A percentile compares a stretch with the other conserved stretches of the same genome.
These are phyloP conservation scores for Clepsis dumicolana DNA, from an alignment of 2,888 invertebrate genomes.

Conservation along the genomic window DNA sequence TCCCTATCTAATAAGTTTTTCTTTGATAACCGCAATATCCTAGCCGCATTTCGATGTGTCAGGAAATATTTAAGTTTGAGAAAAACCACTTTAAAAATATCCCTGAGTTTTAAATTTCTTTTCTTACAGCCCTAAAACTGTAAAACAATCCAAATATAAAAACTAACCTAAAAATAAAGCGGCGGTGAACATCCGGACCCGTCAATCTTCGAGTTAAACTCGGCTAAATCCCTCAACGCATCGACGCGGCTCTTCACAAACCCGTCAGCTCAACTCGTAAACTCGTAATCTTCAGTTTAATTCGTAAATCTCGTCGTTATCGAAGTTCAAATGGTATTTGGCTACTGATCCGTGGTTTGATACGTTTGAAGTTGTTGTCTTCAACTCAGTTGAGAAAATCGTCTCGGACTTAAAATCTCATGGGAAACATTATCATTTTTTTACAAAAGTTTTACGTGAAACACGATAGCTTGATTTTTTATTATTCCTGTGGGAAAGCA, in stretches of 20 bases:
- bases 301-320: conserved; percentile 37
- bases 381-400: not conserved
- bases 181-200: conserved; percentile 47
- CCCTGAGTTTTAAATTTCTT: not conserved
- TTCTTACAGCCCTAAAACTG: conserved; percentile 6
- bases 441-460: too few relatives aligned
- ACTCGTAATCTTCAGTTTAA: conserved; percentile 35
- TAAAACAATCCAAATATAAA: conserved; percentile 27
- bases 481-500: not conserved
- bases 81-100: not conserved
- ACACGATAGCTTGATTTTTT: not conserved
- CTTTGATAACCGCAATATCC: too few relatives aligned
- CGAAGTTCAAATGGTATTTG: conserved; percentile 26
- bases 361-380: conserved; percentile 10
- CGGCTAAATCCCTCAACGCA: conserved; percentile 37
- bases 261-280: conserved; percentile 40
- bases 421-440: too few relatives aligned
- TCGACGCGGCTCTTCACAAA: conserved; percentile 35
- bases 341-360: not conserved
- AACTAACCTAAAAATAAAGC: conserved; percentile 43
- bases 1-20: too few relatives aligned
- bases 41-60: too few relatives aligned
- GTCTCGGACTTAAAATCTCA: too few relatives aligned
- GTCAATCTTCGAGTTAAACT: conserved; percentile 45
- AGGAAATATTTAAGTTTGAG: too few relatives aligned